Base-by-base conservation (phyloP, 2,797 vertebrate genomes). In the Hapalemur alaotrensis region DNA sequence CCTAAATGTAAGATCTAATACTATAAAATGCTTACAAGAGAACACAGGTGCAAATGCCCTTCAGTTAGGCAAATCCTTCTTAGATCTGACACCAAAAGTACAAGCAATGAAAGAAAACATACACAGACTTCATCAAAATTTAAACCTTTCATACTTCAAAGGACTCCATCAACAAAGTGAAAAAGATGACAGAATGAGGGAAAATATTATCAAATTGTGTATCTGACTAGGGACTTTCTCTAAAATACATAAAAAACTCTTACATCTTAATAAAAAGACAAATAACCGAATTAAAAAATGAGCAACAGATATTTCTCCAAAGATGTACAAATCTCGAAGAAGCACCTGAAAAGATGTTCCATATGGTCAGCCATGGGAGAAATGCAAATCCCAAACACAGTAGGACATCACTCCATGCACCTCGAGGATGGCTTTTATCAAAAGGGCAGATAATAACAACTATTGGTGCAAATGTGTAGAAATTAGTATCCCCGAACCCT, bases 401-500 rank as follows among this genome's bases (percentile, higher is more conserved):
- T 9, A 23, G 18, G 50, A 52, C 15, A 15, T 23, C 43, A 41
- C 22, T 2, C 7, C 41, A 52, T 7, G 0, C 48, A n/a, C 48
- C 69, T 46, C 41, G 7, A 35, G 28, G 20, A 67, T 1, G 4
- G 57, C 46, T 15, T 17, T 8, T 8, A 50, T 25, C 32, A 48
- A 41, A 14, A 11, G n/a, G 25, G 59, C 4, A 35, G 38, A 12
- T 20, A 18, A 75, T 1, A 46, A 7, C 54, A 75, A 20, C 13
- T 0, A 12, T 18, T 10, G 4, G 79, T 2, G 25, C 83, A 8
- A 25, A 59, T 2, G 8, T 4, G 14, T 18, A 14, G n/a, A 14
- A 25, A 23, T 10, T 10, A 6, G 50, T 2, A 48, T 25, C 32
- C 76, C 57, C 30, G 23, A 4, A 35, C 48, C 0, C 59, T 4